These are phyloP conservation scores for Oreonectes daqikongensis DNA, from an alignment of 2,797 vertebrate species.

Conservation along the genomic window DNA sequence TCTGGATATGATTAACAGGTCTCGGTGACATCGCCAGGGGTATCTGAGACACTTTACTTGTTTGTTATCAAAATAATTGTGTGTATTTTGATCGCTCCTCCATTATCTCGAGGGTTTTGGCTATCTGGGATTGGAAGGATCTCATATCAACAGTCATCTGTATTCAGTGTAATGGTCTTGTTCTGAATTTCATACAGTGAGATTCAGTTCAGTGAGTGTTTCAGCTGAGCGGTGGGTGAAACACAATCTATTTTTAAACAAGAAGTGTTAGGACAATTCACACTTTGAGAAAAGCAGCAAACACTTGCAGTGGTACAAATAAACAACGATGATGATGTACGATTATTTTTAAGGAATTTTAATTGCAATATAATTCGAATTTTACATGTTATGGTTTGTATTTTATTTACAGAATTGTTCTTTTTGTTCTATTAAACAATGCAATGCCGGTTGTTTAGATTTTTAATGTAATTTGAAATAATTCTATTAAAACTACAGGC, in stretches of 20 bases:
- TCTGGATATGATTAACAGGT: conserved; percentile 28
- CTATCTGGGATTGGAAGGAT: conserved; percentile 14
- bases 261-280: conserved; percentile 57
- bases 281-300: conserved; percentile 49
- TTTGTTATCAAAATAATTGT: conserved; percentile 60
- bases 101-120: conserved; percentile 56
- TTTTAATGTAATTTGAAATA: too few relatives aligned
- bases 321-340: conserved; percentile 40
- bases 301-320: conserved; percentile 42
- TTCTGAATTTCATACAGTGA: conserved; percentile 65
- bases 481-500: too few relatives aligned
- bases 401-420: too few relatives aligned
- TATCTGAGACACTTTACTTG: conserved; percentile 42
- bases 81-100: conserved; percentile 50
- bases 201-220: conserved; percentile 65
- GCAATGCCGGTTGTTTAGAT: too few relatives aligned
- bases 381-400: too few relatives aligned
- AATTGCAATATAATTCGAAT: too few relatives aligned
- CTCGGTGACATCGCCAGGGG: conserved; percentile 40
- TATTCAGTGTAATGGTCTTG: conserved; percentile 56
- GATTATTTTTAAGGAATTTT: neutral
- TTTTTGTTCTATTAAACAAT: too few relatives aligned
- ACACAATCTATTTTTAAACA: conserved; percentile 66
- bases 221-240: conserved; percentile 51
- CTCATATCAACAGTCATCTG: conserved; percentile 55